Conservation (phyloP, 1,140 invertebrate species). For the Aphidius gifuensis region DNA sequence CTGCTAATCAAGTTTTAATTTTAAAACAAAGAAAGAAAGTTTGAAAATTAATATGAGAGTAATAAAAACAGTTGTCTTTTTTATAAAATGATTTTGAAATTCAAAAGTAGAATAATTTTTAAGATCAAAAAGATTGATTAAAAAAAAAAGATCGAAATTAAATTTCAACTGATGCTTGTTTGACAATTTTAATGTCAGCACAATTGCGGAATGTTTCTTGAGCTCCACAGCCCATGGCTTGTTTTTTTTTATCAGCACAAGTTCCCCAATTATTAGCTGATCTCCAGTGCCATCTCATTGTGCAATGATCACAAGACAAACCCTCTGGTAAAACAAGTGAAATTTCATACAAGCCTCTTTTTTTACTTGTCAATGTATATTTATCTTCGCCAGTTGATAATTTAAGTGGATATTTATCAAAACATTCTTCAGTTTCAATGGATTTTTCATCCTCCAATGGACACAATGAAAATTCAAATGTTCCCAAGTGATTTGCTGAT, state of each 20-base stretch:
- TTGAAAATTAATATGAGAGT: no score
- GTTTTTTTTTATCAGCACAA: not conserved
- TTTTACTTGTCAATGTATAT: not conserved
- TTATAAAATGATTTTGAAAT: no score
- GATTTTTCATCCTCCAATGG: constrained; percentile 41
- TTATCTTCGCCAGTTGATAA: constrained; percentile 50
- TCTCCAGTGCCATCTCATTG: constrained; percentile 17
- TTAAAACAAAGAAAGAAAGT: no score
- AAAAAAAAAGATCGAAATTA: no score
- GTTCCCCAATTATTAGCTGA: constrained; percentile 12
- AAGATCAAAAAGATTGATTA: no score
- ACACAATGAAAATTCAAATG: constrained; percentile 59
- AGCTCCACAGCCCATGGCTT: constrained; percentile 15
- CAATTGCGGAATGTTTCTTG: constrained; percentile 20
- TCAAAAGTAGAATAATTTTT: no score
- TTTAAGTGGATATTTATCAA: constrained; percentile 48
- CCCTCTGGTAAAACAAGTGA: constrained; percentile 12
- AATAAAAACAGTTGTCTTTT: no score
- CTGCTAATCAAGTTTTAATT: no score
- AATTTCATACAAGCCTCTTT: not conserved
- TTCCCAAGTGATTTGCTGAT: constrained; percentile 59
- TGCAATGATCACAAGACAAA: constrained; percentile 14
- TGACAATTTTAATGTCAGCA: constrained; percentile 14
- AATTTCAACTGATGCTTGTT: no score
- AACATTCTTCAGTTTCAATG: constrained; percentile 58